phyloP scores from a whole-genome alignment of 2,113 vertebrate genomes.

The Trichechus manatus region DNA sequence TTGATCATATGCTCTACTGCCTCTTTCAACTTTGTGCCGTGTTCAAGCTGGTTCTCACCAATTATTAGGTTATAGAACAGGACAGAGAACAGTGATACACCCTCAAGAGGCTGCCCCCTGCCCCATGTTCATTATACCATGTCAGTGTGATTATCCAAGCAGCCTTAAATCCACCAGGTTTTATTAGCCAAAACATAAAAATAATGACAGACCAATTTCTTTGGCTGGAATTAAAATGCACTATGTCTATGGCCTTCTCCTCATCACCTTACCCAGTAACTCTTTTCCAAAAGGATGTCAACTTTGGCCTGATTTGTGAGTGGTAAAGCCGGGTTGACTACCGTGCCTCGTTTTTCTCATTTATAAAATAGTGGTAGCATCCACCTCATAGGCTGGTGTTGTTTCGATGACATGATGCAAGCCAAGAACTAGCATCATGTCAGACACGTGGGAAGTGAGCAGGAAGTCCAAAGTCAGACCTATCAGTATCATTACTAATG shows the following conservation, averaged over 20 bases:
- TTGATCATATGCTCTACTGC: accelerated
- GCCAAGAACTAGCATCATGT: background rate
- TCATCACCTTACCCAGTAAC: too few species aligned
- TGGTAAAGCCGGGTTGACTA: background rate
- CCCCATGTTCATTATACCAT: accelerated
- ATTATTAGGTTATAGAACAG: too few species aligned
- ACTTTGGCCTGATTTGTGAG: background rate
- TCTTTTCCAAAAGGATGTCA: background rate
- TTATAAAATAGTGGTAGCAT: background rate
- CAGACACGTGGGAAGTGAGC: background rate
- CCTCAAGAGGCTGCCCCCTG: background rate
- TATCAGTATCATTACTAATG: too few species aligned
- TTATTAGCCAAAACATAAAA: background rate
- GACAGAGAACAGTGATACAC: background rate
- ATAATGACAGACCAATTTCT: background rate
- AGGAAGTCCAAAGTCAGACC: background rate
- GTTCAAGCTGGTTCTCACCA: background rate
- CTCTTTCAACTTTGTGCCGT: background rate
- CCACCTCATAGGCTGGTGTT: background rate
- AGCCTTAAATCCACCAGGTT: background rate
- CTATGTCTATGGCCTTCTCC: accelerated
- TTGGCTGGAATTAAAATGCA: background rate
- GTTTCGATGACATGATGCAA: background rate
- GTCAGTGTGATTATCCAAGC: background rate
- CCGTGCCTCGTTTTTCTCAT: background rate